phyloP scores from a whole-genome alignment of 2,113 vertebrate genomes.

The Tringa solitaria region DNA sequence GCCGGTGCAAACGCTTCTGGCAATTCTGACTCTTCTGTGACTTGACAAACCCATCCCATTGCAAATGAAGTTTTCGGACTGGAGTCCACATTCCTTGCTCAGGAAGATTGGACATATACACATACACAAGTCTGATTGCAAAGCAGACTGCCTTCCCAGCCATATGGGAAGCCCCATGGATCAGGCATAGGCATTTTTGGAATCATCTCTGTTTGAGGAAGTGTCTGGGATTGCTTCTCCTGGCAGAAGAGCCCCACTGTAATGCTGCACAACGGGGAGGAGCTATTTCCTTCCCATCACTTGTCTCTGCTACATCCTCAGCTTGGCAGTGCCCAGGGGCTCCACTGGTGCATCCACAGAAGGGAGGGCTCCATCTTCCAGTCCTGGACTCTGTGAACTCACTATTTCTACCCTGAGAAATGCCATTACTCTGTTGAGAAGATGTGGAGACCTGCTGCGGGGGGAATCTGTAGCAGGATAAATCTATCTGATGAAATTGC shows the following conservation, averaged over 20 bases:
- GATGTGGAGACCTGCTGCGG: neutral
- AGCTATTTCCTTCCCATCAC: neutral
- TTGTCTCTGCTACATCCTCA: neutral
- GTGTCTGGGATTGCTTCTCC: neutral
- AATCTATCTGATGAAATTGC: neutral
- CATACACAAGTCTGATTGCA: neutral
- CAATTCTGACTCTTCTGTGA: neutral
- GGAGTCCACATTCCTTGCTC: neutral
- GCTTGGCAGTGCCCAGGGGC: neutral
- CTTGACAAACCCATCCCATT: neutral
- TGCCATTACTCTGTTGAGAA: neutral
- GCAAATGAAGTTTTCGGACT: neutral
- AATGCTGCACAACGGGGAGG: neutral
- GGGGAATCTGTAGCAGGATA: neutral
- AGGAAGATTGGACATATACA: neutral
- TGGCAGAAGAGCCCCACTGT: neutral
- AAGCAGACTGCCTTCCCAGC: neutral
- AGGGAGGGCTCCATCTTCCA: neutral
- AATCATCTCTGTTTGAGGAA: neutral
- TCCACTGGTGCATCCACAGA: neutral
- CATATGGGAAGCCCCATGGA: neutral
- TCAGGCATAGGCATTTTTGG: fast-evolving
- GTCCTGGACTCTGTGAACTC: neutral
- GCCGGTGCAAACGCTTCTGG: neutral
- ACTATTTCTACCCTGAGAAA: neutral